Conservation (phyloP, 2,797 vertebrate species). For the Lagodon rhomboides region DNA sequence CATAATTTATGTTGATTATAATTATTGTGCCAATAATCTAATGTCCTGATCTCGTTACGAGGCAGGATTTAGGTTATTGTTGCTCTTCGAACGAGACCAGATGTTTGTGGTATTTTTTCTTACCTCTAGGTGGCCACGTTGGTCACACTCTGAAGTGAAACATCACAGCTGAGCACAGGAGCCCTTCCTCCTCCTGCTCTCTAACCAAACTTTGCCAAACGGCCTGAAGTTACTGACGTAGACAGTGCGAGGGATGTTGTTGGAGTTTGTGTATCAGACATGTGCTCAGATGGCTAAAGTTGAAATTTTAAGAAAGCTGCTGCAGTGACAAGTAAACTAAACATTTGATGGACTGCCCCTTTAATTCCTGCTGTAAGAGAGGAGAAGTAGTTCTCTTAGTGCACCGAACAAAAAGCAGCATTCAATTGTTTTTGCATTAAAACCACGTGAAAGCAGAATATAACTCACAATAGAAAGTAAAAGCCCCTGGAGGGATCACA, state of each 20-base stretch:
- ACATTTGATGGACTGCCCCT: neutral
- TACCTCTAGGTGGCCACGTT: constrained; percentile 78
- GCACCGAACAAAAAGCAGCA: constrained; percentile 25
- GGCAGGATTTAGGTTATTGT: constrained; percentile 71
- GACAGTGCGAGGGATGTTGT: neutral
- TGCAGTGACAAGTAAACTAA: neutral
- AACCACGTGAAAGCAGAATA: constrained; percentile 29
- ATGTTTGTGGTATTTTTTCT: constrained; percentile 42
- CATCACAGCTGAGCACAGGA: neutral
- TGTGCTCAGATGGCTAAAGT: neutral
- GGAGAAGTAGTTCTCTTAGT: neutral
- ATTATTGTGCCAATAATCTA: constrained; percentile 73
- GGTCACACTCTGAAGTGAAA: constrained; percentile 40
- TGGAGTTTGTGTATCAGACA: neutral
- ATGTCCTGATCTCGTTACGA: constrained; percentile 58
- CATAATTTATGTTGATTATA: constrained; percentile 77
- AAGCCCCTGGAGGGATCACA: constrained; percentile 41
- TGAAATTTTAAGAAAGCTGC: neutral
- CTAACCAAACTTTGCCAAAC: constrained; percentile 22
- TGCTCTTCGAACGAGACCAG: constrained; percentile 57
- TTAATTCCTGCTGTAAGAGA: constrained; percentile 11
- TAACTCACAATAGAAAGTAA: constrained; percentile 22
- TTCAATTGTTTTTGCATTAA: constrained; percentile 5
- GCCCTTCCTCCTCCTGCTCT: constrained; percentile 5
- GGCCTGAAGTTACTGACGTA: neutral